Evolutionary conservation across 2,113 vertebrate species (phyloP), one percentile per base, ranked within the genome.

Genomic region (Nibea coibor): DNA sequence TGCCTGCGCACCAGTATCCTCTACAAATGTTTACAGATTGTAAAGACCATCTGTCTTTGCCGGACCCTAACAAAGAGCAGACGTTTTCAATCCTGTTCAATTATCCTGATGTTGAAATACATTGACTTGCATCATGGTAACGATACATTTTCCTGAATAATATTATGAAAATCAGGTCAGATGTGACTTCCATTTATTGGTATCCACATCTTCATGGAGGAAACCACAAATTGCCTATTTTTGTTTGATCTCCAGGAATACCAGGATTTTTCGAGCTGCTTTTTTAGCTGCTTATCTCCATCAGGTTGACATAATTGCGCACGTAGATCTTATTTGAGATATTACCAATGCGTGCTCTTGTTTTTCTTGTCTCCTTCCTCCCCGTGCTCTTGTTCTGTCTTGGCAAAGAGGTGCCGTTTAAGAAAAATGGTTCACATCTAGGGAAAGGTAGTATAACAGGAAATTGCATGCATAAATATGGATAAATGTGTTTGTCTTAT

Each of bases 401-500:
- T 43, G 53, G 50, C 35, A 72, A 69, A 47, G 24, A 63, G 12
- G 20, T 19, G 31, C 28, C 26, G 10, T n/a, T 15, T 47, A 59
- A 48, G 26, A 45, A 17, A 26, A 62, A 20, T 28, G 4, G 20
- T 57, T 68, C 26, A 56, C 28, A 4, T 71, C 15, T 28, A 2
- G 11, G 10, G 48, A 71, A 75, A 61, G 61, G 64, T 71, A 48
- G 16, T 50, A 45, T 67, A 57, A 9, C 14, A 47, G 39, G 28
- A 70, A 74, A 81, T 74, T 62, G 39, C 26, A 63, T 71, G 31
- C 12, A 63, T 75, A 17, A 71, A 50, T 51, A 85, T 72, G 65
- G 50, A 57, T 15, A 58, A 9, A 78, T 39, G 20, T 39, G 75
- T 54, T 59, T 26, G 26, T 78, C 48, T 70, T 47, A 47, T 71